Conservation (phyloP, 1,140 invertebrate genomes). For the Zelostemma sp. region DNA sequence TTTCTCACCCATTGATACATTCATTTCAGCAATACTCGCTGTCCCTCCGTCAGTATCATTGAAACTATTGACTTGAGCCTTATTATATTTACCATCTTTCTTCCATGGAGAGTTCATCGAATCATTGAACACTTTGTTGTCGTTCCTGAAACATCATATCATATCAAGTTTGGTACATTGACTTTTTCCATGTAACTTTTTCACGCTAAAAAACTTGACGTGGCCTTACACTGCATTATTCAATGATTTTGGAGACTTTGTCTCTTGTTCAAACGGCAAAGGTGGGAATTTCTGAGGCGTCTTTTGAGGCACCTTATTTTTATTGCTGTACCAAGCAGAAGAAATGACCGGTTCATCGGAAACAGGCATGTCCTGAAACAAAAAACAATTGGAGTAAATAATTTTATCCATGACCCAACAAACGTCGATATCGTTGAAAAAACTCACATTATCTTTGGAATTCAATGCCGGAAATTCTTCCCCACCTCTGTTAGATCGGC, state of each 20-base stretch:
- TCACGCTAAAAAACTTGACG: neutral
- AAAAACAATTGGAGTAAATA: slow-evolving; percentile 16
- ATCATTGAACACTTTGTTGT: slow-evolving; percentile 61
- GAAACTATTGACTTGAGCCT: slow-evolving; percentile 48
- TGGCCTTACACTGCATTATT: slow-evolving; percentile 54
- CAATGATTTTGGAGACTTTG: slow-evolving; percentile 35
- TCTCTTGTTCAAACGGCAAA: slow-evolving; percentile 58
- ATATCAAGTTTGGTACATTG: too few species aligned
- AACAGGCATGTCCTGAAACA: slow-evolving; percentile 36
- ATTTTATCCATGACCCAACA: slow-evolving; percentile 2
- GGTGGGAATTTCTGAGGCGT: slow-evolving; percentile 61
- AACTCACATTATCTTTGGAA: slow-evolving; percentile 56
- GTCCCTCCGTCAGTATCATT: slow-evolving; percentile 50
- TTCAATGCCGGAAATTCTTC: slow-evolving; percentile 67
- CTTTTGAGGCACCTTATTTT: slow-evolving; percentile 61
- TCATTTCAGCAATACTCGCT: slow-evolving; percentile 27
- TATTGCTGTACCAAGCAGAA: slow-evolving; percentile 68
- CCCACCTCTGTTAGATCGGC: slow-evolving; percentile 54
- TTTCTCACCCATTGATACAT: slow-evolving; percentile 37
- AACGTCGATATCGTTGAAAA: slow-evolving; percentile 5
- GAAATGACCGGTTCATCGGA: slow-evolving; percentile 66
- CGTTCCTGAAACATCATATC: slow-evolving; percentile 57
- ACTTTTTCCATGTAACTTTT: too few species aligned
- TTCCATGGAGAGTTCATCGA: slow-evolving; percentile 62
- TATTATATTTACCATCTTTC: slow-evolving; percentile 54